Base-by-base conservation (phyloP, 2,888 invertebrate genomes). In the Patella caerulea region DNA sequence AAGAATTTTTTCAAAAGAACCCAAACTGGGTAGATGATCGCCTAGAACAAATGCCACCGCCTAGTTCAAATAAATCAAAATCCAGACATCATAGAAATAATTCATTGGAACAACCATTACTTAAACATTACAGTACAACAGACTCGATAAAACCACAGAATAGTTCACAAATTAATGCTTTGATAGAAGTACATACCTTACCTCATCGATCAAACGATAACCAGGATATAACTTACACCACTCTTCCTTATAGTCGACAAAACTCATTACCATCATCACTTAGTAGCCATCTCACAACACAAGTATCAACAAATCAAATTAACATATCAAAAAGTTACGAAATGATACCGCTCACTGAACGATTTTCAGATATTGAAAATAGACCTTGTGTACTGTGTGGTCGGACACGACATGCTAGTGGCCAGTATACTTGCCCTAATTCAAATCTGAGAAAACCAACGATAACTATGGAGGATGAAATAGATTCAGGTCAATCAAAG, bases 11-110 rank as follows among this genome's bases (percentile, higher is more conserved):
- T 75, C 81, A 83, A 76, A 79, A 84, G 7, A 88, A 90, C 80
- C 89, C 89, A 12, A 85, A 87, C 29, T 90, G 90, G 90, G 83
- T 90, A 19, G 88, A 88, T 53, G 89, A 88, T 53, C 82, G 86
- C 53, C 83, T 89, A 55, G 87, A 89, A 75, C 86, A 77, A 14
- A 54, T 82, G 69, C 76, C 84, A 52, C 80, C 84, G 12, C 78
- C 81, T 24, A 78, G 82, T 11, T 55, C 56, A 19, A 69, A 77
- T 9, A 87, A 86, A 80, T 80, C 78, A 59, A 87, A 86, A 79
- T 80, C 83, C 29, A 82, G 84, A 34, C 84, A 85, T 72, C 70
- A 54, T 29, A 73, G 87, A 15, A 86, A 86, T 78, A 86, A 83
- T 34, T 86, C 88, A 9, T 78, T 86, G 34, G 86, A 87, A 73